Evolutionary conservation across 2,113 vertebrate species (phyloP), one percentile per base, ranked within the genome.

Genomic region (Bubalus kerabau): DNA sequence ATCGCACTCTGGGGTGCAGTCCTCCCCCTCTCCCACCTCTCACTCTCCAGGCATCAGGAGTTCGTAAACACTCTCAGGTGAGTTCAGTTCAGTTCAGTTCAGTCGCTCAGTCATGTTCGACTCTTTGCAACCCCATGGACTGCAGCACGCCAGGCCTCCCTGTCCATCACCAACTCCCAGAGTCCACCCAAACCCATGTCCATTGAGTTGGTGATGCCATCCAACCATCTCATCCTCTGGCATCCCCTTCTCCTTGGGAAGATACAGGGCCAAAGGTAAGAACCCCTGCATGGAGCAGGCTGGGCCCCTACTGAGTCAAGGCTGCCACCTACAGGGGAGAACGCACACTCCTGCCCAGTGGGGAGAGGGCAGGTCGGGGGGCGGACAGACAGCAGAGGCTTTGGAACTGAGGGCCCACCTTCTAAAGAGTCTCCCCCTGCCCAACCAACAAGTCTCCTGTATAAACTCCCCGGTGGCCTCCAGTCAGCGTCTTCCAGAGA

Each of bases 311-410:
- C 24, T 6, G 46, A 52, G 62, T 13, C 43, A 9, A 48, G 48
- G 13, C 62, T 93, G 94, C 83, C 96, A 97, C 57, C 94, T 96
- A 82, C 21, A 97, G 89, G 91, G 28, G 7, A 40, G 50, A 86
- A 36, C 0, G 0, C 17, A 23, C 54, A 8, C 86, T 94, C 86
- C 60, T 13, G 7, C 40, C n/a, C 36, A 7, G 15, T 9, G 14
- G 57, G n/a, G 24, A 14, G 4, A 8, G 32, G 13, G 16, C 43
- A 52, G 81, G 14, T 13, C 15, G 3, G 30, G 26, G 9, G 12
- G 6, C 26, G 4, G 52, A 16, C 0, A 5, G 24, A 93, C 12
- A 7, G 6, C 5, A 24, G 24, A 48, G 59, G 48, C 32, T 13
- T 40, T 81, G 54, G 30, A 21, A 23, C 91, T 67, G 9, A 23